These are phyloP conservation scores for Danaus plexippus DNA, from an alignment of 1,140 invertebrate genomes.

Conservation along the genomic window DNA sequence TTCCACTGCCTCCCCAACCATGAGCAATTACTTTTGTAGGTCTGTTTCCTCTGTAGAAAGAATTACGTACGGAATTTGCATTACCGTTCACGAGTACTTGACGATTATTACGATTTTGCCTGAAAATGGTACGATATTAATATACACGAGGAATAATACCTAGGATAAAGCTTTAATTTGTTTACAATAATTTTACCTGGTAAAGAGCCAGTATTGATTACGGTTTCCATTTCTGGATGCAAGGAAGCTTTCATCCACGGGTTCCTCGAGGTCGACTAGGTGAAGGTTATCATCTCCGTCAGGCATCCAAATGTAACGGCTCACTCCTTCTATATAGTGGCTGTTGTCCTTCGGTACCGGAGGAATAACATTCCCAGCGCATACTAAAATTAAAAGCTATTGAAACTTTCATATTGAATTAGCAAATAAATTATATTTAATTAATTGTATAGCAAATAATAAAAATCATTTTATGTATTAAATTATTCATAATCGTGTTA, in stretches of 20 bases:
- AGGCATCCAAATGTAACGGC: conserved; percentile 40
- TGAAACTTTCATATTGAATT: background rate
- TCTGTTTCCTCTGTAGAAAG: conserved; percentile 31
- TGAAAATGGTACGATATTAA: conserved; percentile 20
- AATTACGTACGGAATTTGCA: conserved; percentile 30
- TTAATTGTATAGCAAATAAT: no score
- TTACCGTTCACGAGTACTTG: conserved; percentile 35
- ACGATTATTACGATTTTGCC: conserved; percentile 30
- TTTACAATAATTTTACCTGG: conserved; percentile 31
- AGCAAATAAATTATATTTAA: no score
- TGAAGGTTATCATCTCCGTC: conserved; percentile 29
- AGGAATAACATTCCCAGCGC: conserved; percentile 25
- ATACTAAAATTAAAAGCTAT: conserved; percentile 22
- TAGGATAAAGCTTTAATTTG: background rate
- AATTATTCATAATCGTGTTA: no score
- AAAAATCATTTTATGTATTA: no score
- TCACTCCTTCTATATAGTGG: conserved; percentile 43
- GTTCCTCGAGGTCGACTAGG: conserved; percentile 37
- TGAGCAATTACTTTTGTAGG: conserved; percentile 37
- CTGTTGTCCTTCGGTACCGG: conserved; percentile 36
- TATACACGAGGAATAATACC: background rate
- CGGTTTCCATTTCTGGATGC: conserved; percentile 30
- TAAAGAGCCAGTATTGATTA: conserved; percentile 45
- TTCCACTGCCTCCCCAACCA: conserved; percentile 41
- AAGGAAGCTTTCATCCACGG: conserved; percentile 20